Conservation (phyloP, 35 echinoderm and acorn worm species). For the Hemicentrotus pulcherrimus region DNA sequence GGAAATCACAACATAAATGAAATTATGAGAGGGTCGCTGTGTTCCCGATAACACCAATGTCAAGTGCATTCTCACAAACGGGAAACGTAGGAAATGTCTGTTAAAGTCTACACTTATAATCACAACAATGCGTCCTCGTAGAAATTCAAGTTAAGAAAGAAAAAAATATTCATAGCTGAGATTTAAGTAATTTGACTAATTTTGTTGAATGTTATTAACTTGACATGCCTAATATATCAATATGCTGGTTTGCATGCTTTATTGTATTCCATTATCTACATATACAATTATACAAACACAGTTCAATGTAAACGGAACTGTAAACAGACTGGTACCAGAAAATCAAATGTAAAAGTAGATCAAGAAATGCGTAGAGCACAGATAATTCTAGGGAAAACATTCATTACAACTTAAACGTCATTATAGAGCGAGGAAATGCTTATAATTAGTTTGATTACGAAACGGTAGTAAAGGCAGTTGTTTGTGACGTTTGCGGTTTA, state of each 20-base stretch:
- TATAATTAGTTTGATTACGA: neutral
- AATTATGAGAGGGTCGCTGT: neutral
- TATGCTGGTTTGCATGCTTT: neutral
- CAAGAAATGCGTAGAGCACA: too few relatives aligned
- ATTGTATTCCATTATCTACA: too few relatives aligned
- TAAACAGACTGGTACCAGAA: neutral
- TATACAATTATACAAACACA: too few relatives aligned
- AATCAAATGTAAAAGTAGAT: neutral
- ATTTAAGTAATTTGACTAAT: too few relatives aligned
- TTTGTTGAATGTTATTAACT: too few relatives aligned
- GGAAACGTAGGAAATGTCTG: neutral
- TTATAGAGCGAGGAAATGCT: neutral
- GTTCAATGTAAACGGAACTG: too few relatives aligned
- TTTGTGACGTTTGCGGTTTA: neutral
- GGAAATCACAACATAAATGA: neutral
- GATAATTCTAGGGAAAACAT: neutral
- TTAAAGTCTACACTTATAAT: neutral
- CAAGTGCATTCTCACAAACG: neutral
- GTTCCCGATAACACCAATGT: neutral
- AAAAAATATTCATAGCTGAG: too few relatives aligned
- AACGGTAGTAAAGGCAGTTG: neutral
- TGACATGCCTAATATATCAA: neutral
- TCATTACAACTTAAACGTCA: neutral
- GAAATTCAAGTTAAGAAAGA: too few relatives aligned
- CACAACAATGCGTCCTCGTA: too few relatives aligned